A percentile compares a stretch with the other conserved stretches of the same genome.
Evolutionary conservation across 2,113 vertebrate genomes (phyloP).

Genomic region (Mionectes macconnelli): DNA sequence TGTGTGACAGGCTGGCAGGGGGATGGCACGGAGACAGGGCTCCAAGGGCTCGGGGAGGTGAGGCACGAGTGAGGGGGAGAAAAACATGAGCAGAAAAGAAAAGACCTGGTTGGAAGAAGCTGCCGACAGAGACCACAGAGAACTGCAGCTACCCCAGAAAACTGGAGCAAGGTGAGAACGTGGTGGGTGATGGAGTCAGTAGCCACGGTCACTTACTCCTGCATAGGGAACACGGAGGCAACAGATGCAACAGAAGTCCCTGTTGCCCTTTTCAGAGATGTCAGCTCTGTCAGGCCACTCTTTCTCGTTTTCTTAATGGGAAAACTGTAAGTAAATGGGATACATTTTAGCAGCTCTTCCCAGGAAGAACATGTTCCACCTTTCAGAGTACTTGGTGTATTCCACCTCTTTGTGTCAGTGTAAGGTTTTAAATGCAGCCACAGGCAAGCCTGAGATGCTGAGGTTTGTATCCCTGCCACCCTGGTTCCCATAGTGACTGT

Average conservation of each 20-base stretch:
- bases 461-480: background rate
- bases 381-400: background rate
- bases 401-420: background rate
- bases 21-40: background rate
- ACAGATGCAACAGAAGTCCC: background rate
- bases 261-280: background rate
- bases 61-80: fast-evolving
- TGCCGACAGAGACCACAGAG: too few species aligned
- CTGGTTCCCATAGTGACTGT: background rate
- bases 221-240: background rate
- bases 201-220: background rate
- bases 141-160: too few species aligned
- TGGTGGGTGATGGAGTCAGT: background rate
- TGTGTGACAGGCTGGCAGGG: fast-evolving
- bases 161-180: background rate
- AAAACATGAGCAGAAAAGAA: background rate
- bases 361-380: background rate
- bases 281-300: background rate
- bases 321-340: background rate
- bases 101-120: background rate
- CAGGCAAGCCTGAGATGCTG: background rate
- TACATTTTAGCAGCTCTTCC: background rate
- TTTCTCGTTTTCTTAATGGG: background rate
- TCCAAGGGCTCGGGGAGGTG: background rate
- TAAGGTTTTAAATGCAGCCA: background rate